phyloP scores from a whole-genome alignment of 37 sponge, comb jelly and placozoan genomes.

The Theonella swinhoei region DNA sequence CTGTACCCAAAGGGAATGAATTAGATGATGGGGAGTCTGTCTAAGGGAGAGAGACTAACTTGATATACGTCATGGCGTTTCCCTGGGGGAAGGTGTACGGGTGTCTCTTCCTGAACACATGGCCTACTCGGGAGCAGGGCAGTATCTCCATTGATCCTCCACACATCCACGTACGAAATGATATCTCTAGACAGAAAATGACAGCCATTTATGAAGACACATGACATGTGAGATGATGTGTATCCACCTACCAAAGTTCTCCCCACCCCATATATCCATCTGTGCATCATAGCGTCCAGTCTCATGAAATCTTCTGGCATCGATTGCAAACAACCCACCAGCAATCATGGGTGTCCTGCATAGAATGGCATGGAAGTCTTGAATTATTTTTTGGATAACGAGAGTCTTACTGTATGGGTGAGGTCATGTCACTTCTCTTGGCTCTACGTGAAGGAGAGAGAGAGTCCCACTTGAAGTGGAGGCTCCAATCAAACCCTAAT shows the following conservation, averaged over 20 bases:
- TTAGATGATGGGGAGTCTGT: not conserved
- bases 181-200: constrained; percentile 73
- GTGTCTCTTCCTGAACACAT: constrained; percentile 97
- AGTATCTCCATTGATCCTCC: constrained; percentile 96
- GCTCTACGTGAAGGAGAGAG: constrained; percentile 59
- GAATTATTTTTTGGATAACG: not conserved
- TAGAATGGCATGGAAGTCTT: no score
- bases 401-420: constrained; percentile 76
- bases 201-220: no score
- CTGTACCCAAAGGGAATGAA: constrained; percentile 8
- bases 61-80: constrained; percentile 89
- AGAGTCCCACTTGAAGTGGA: constrained; percentile 96
- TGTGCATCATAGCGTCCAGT: constrained; percentile 87
- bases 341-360: constrained; percentile 97
- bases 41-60: constrained; percentile 37
- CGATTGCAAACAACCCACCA: constrained; percentile 95
- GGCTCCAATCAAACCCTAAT: constrained; percentile 95
- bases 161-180: constrained; percentile 97
- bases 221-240: not conserved
- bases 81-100: constrained; percentile 98
- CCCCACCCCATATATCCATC: constrained; percentile 99
- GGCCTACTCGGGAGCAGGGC: constrained; percentile 98
- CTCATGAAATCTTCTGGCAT: constrained; percentile 77
- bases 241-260: constrained; percentile 94
- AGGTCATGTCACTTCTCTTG: constrained; percentile 45